A percentile compares a stretch with the other conserved stretches of the same genome.
phyloP scores from a whole-genome alignment of 2,888 invertebrate species.

The Pedicia rivosa region DNA sequence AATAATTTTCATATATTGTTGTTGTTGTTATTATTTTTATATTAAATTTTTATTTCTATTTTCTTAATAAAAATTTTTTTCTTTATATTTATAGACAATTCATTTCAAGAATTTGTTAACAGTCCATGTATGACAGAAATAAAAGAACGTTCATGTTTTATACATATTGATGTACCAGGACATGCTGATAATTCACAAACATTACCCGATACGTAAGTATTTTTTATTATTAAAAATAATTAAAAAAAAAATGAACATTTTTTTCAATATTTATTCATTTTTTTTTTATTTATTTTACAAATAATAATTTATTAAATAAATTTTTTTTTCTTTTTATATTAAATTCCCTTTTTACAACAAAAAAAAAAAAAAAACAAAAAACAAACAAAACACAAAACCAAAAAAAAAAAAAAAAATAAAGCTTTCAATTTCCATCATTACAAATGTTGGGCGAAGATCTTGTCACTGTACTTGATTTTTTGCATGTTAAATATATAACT shows the following conservation, averaged over 20 bases:
- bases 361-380: too few species aligned
- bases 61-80: slow-evolving; percentile 4
- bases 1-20: too few species aligned
- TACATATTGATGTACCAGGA: slow-evolving; percentile 74
- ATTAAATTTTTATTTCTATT: neutral
- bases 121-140: slow-evolving; percentile 72
- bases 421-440: slow-evolving; percentile 66
- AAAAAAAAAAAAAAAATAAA: too few species aligned
- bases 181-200: slow-evolving; percentile 71
- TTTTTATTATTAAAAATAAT: neutral
- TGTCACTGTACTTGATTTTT: slow-evolving; percentile 62
- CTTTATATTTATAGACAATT: slow-evolving; percentile 45
- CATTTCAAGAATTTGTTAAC: slow-evolving; percentile 68
- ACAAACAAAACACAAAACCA: too few species aligned
- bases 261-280: too few species aligned
- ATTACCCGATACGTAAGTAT: slow-evolving; percentile 50
- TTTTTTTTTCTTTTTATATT: neutral
- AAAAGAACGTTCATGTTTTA: slow-evolving; percentile 68
- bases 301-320: neutral
- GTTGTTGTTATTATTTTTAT: too few species aligned
- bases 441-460: slow-evolving; percentile 70
- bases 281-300: neutral
- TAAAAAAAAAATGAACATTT: slow-evolving; percentile 6
- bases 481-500: slow-evolving; percentile 69
- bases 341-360: too few species aligned